Conservation (phyloP, 2,888 invertebrate species). For the Drosophila peninsularis region DNA sequence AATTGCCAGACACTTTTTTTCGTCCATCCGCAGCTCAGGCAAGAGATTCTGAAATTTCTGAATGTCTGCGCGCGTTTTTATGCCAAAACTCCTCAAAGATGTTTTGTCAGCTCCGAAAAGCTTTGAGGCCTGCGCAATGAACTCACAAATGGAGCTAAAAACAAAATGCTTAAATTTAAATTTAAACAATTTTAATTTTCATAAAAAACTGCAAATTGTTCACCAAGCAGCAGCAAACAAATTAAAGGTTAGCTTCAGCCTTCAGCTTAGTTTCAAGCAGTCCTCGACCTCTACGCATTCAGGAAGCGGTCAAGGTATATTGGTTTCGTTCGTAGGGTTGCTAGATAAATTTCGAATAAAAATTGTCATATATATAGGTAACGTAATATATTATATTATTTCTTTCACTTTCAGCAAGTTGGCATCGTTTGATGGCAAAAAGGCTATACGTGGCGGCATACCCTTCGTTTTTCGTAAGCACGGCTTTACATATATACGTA, state of each 20-base stretch:
- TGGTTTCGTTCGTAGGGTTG: too few species aligned
- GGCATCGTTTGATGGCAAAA: conserved; percentile 97
- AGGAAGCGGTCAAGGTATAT: too few species aligned
- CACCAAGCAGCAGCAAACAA: too few species aligned
- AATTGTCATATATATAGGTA: too few species aligned
- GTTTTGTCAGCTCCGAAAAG: conserved; percentile 32
- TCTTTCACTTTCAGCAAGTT: conserved; percentile 90
- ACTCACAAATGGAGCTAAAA: background rate
- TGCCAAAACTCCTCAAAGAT: conserved; percentile 35
- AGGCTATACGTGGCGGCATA: conserved; percentile 97
- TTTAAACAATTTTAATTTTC: background rate
- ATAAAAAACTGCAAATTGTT: background rate
- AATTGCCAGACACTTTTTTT: conserved; percentile 75
- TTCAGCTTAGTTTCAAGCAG: too few species aligned
- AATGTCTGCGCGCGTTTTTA: conserved; percentile 79
- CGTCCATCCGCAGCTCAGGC: conserved; percentile 8
- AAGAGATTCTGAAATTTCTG: conserved; percentile 69
- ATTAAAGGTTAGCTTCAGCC: too few species aligned
- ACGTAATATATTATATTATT: background rate
- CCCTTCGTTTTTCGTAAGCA: conserved; percentile 98
- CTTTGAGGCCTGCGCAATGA: conserved; percentile 4
- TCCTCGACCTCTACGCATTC: too few species aligned
- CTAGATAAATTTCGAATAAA: too few species aligned
- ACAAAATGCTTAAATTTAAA: background rate
- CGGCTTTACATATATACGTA: background rate